phyloP scores from a whole-genome alignment of 2,888 invertebrate species.

The Portevinia maculata region DNA sequence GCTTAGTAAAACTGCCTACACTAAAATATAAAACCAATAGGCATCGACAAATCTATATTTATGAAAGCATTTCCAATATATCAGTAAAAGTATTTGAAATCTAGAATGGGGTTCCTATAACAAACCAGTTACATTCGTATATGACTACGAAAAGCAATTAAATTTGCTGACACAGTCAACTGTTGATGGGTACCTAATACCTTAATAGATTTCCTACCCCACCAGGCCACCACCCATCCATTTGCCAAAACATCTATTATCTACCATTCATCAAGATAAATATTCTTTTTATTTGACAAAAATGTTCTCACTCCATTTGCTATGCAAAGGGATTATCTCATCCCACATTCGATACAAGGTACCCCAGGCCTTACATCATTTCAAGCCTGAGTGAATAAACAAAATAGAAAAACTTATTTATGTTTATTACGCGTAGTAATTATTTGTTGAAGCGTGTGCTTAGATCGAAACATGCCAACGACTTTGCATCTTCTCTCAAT shows the following conservation, averaged over 20 bases:
- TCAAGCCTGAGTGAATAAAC: slow-evolving; percentile 66
- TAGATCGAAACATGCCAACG: slow-evolving; percentile 35
- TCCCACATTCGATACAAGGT: not conserved
- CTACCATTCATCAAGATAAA: slow-evolving; percentile 60
- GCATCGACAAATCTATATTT: slow-evolving; percentile 34
- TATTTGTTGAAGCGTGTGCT: slow-evolving; percentile 66
- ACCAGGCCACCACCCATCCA: not conserved
- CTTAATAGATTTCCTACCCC: not conserved
- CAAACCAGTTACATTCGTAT: not conserved
- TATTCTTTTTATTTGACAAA: slow-evolving; percentile 23
- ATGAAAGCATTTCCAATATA: slow-evolving; percentile 15
- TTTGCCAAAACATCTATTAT: slow-evolving; percentile 37
- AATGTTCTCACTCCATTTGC: slow-evolving; percentile 54
- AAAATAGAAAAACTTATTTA: slow-evolving; percentile 59
- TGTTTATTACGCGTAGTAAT: slow-evolving; percentile 68
- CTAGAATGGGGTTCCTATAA: not conserved
- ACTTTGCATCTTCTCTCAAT: slow-evolving; percentile 42
- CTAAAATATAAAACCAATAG: not conserved
- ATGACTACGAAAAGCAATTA: slow-evolving; percentile 30
- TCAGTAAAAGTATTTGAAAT: slow-evolving; percentile 52
- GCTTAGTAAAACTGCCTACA: slow-evolving; percentile 1
- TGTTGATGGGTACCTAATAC: slow-evolving; percentile 16
- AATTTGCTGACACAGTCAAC: slow-evolving; percentile 51
- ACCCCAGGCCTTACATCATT: slow-evolving; percentile 55
- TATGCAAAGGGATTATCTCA: slow-evolving; percentile 55